phyloP scores from a whole-genome alignment of 2,888 invertebrate genomes.

The Pecten maximus region DNA sequence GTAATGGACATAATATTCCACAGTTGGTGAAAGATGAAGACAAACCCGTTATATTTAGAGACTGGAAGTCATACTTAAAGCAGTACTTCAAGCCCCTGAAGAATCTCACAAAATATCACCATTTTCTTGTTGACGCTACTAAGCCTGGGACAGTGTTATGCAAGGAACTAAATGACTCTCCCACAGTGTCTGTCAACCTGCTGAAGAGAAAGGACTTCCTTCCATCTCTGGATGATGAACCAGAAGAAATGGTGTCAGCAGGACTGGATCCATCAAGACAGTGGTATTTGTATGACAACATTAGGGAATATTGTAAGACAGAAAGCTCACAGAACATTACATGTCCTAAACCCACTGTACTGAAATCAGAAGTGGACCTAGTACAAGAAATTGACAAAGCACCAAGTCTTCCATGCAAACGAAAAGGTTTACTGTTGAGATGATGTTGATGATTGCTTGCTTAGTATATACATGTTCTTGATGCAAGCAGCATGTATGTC shows the following conservation, averaged over 20 bases:
- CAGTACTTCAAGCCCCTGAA: too few relatives aligned
- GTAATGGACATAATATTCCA: too few relatives aligned
- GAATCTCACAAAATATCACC: too few relatives aligned
- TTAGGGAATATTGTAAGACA: constrained; percentile 35
- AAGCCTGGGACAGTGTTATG: too few relatives aligned
- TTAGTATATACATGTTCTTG: neutral
- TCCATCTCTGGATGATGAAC: too few relatives aligned
- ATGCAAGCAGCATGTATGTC: too few relatives aligned
- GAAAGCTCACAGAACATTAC: neutral
- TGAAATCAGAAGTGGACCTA: neutral
- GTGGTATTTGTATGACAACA: constrained; percentile 43
- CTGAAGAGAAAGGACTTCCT: neutral
- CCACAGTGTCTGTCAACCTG: constrained; percentile 28
- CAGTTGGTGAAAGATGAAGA: too few relatives aligned
- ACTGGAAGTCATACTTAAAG: too few relatives aligned
- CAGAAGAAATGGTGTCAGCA: neutral
- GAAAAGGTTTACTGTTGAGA: neutral
- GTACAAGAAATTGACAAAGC: neutral
- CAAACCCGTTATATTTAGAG: too few relatives aligned
- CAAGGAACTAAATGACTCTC: too few relatives aligned
- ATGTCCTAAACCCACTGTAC: constrained; percentile 31
- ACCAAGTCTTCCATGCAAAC: neutral
- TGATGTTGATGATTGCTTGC: neutral
- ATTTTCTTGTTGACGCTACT: too few relatives aligned
- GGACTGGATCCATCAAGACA: constrained; percentile 17